Conservation (phyloP, 2,113 vertebrate genomes). For the Microcebus griseorufus region DNA sequence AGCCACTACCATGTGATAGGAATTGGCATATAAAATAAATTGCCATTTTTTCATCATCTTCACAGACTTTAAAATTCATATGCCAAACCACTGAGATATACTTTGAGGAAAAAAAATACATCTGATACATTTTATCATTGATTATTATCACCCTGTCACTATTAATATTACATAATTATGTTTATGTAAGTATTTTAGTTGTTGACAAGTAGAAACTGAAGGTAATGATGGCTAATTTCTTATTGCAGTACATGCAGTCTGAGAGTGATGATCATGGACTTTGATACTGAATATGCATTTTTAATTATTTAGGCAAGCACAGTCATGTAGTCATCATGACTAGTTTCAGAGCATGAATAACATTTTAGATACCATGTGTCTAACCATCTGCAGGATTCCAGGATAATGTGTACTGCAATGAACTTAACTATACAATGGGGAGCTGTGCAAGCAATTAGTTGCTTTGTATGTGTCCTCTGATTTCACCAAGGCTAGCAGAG, state of each 20-base stretch:
- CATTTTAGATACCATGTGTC: neutral
- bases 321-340: neutral
- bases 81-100: neutral
- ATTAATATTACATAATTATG: conserved; percentile 11
- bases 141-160: conserved; percentile 35
- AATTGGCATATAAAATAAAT: neutral
- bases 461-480: neutral
- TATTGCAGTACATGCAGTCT: neutral
- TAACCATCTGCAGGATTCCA: neutral
- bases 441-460: rapidly evolving
- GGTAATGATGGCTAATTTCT: neutral
- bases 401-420: neutral
- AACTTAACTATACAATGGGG: neutral
- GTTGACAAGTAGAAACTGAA: conserved; percentile 60
- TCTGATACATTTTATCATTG: neutral
- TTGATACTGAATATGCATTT: conserved; percentile 20
- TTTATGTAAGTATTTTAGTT: conserved; percentile 22
- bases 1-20: neutral
- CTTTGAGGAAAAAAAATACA: conserved; percentile 6
- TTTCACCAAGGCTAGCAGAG: neutral
- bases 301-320: conserved; percentile 71
- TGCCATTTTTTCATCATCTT: neutral
- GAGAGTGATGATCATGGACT: neutral
- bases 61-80: neutral
- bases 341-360: neutral